Base-by-base conservation (phyloP, 1,140 invertebrate genomes). In the Brachionus paranguensis region DNA sequence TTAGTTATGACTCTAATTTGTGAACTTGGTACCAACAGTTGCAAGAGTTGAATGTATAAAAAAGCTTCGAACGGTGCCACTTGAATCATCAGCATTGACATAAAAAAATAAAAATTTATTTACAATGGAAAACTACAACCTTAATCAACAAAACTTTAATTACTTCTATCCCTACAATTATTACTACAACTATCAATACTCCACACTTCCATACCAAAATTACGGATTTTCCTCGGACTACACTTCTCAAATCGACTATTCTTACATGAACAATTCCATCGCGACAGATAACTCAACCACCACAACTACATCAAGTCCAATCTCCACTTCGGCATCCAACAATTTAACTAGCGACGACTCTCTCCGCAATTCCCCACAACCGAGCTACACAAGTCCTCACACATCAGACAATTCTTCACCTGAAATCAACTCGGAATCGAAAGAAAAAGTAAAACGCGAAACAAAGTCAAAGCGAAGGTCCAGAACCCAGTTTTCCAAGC, bases 1-100 rank as follows among this genome's bases (percentile, higher is more conserved):
- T 76, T 76, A 76, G 41, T 53, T 76, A 76, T 76, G 8, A 76
- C 72, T 76, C 72, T 76, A 76, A 76, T 76, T 76, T 76, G 72
- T 76, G 72, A 76, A 76, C 27, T 76, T 50, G 12, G 20, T 76
- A 7, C 43, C 17, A 76, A 76, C 72, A 50, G 72, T 76, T 50
- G 24, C 72, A 47, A 50, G 11, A 37, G 11, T 14, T 50, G 17
- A 27, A 24, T 3, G 24, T 37, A 76, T 50, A 76, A 50, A 74
- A 74, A 74, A 68, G 7, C 65, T n/a, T 41, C n/a, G 17, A 33
- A 14, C 27, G 33, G 27, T 64, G 27, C 24, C 65, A 12, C 1
- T 41, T 37, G 3, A 27, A 33, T 33, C 33, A 72, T 17, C 33
- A 37, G 33, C 33, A 37, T 37, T 37, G 33, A 37, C 33, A 29